Evolutionary conservation across 2,888 invertebrate genomes (phyloP), one percentile per base, ranked within the genome.

Genomic region (Aethes cnicana): DNA sequence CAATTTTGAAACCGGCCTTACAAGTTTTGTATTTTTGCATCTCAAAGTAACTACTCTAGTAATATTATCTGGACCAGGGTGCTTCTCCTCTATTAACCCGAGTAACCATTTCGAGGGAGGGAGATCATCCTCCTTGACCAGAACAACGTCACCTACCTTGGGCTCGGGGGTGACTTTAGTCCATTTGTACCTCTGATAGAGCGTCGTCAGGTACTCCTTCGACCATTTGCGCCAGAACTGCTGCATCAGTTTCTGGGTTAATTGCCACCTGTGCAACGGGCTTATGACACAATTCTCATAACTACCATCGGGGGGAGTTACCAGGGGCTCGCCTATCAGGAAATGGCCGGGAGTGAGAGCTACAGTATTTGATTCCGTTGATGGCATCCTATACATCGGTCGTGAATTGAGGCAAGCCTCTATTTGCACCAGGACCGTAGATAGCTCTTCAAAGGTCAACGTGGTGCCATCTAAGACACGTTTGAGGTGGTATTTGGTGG

Each of bases 401-500:
- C 53, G 25, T 11, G 53, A 53, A 26, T 53, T 53, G 1, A 53
- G 35, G 16, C 53, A 46, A 1, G 53, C 53, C 20, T 53, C 47
- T 2, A 53, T 47, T 11, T 53, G 39, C 2, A 16, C 4, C 1
- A 53, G 18, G 1, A 47, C 8, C 2, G 47, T 39, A n/a, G 11
- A 25, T 4, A 52, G 3, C 18, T 52, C 52, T 9, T 52, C 52
- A 25, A 46, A 52, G 0, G 52, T 52, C 1, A 52, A 20, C 7
- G 37, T 43, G 2, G 30, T 7, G 1, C 23, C 17, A n/a, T 39
- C 52, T n/a, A 46, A 32, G 8, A 39, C 20, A 17, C 23, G 7
- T 4, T 12, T 30, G 1, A 52, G 18, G 14, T 52, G 52, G 4
- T 9, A 16, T 26, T 46, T 52, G 1, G 14, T 28, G 1, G 50